These are phyloP conservation scores for Ladona fulva DNA, from an alignment of 1,140 invertebrate species.

Conservation along the genomic window DNA sequence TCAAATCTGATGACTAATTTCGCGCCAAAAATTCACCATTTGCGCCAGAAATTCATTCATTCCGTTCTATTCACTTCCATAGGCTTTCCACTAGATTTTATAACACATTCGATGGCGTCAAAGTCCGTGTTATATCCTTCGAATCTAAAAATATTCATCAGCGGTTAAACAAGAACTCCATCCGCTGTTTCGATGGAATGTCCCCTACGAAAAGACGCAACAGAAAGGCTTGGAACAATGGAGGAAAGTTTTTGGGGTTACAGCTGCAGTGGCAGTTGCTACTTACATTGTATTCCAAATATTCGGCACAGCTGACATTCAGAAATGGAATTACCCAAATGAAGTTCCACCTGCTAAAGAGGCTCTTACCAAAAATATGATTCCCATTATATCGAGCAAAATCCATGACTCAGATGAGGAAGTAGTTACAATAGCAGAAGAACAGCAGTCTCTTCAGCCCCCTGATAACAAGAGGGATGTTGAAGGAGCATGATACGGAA, in stretches of 20 bases:
- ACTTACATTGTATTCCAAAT: conserved; percentile 62
- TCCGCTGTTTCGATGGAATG: too few species aligned
- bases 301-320: conserved; percentile 54
- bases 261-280: conserved; percentile 49
- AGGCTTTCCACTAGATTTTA: too few species aligned
- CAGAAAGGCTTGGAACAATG: conserved; percentile 56
- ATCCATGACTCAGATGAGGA: not conserved
- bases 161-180: too few species aligned
- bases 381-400: not conserved
- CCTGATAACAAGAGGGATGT: not conserved
- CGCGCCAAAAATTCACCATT: too few species aligned
- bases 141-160: too few species aligned
- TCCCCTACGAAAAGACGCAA: conserved; percentile 12
- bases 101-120: too few species aligned
- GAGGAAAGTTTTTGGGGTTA: conserved; percentile 60
- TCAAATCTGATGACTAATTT: too few species aligned
- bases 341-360: conserved; percentile 19
- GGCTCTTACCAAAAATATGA: not conserved
- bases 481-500: not conserved
- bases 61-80: too few species aligned
- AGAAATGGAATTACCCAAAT: conserved; percentile 48
- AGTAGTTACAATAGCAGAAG: not conserved
- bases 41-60: too few species aligned
- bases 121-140: too few species aligned
- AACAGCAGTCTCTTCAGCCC: not conserved